phyloP scores from a whole-genome alignment of 2,888 invertebrate genomes.

The Drosophila anomalata region DNA sequence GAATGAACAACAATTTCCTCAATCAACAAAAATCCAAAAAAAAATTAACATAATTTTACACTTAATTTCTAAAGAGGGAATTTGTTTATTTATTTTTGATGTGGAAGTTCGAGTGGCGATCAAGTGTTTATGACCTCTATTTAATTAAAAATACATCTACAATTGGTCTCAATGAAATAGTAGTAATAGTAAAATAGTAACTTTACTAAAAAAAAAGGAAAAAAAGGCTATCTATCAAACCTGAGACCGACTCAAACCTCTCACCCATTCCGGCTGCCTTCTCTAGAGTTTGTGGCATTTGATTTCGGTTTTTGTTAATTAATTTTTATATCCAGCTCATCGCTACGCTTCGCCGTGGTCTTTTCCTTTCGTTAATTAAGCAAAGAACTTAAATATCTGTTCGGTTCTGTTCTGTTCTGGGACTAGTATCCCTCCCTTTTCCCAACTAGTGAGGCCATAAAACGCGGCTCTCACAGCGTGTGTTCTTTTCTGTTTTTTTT shows the following conservation, averaged over 20 bases:
- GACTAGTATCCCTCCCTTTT: not conserved
- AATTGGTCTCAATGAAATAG: not conserved
- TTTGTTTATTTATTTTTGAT: slow-evolving; percentile 5
- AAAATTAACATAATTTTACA: slow-evolving; percentile 75
- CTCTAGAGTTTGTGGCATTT: slow-evolving; percentile 11
- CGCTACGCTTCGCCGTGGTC: slow-evolving; percentile 60
- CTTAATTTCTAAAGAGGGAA: slow-evolving; percentile 59
- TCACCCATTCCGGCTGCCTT: too few species aligned
- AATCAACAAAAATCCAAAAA: slow-evolving; percentile 62
- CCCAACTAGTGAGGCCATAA: slow-evolving; percentile 16
- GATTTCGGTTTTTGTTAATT: slow-evolving; percentile 62
- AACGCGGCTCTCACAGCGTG: slow-evolving; percentile 30
- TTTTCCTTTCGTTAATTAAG: slow-evolving; percentile 70
- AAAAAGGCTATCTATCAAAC: not conserved
- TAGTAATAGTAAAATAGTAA: not conserved
- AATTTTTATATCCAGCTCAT: slow-evolving; percentile 73
- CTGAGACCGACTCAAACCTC: too few species aligned
- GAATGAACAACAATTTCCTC: slow-evolving; percentile 69
- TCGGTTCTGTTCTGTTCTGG: not conserved
- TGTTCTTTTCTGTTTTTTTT: slow-evolving; percentile 9
- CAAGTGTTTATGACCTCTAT: slow-evolving; percentile 26
- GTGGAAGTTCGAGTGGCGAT: slow-evolving; percentile 10
- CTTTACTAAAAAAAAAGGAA: not conserved
- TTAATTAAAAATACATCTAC: slow-evolving; percentile 24
- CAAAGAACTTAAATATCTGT: slow-evolving; percentile 65